These are phyloP conservation scores for Noctua fimbriata DNA, from an alignment of 2,888 invertebrate species.

Conservation along the genomic window DNA sequence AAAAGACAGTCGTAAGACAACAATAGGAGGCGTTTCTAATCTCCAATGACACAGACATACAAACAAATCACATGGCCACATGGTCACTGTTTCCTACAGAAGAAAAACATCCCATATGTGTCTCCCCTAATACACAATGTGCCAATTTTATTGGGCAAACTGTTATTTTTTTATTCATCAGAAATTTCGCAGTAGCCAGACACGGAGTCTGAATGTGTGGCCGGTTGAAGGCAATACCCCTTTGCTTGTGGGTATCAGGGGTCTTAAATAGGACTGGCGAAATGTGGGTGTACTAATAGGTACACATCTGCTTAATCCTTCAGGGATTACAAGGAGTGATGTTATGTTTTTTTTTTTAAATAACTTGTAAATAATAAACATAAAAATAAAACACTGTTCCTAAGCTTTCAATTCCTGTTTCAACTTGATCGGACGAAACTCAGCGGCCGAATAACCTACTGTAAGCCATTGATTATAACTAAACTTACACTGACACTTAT, in stretches of 20 bases:
- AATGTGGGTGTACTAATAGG: not conserved
- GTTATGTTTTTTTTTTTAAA: not conserved
- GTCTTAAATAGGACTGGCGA: not conserved
- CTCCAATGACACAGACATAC: conserved; percentile 36
- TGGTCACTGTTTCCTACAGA: conserved; percentile 24
- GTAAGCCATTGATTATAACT: too few species aligned
- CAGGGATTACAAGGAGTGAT: not conserved
- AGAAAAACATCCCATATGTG: not conserved
- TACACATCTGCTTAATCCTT: not conserved
- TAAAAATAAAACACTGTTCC: not conserved
- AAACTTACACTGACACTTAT: too few species aligned
- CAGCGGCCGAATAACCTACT: too few species aligned
- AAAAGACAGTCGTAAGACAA: conserved; percentile 44
- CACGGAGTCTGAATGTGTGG: not conserved
- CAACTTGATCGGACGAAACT: too few species aligned
- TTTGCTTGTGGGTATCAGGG: not conserved
- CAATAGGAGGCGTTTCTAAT: conserved; percentile 49
- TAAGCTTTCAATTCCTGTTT: too few species aligned
- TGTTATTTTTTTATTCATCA: not conserved
- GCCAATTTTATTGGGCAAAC: conserved; percentile 13
- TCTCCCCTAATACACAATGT: not conserved
- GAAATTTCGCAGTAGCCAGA: not conserved
- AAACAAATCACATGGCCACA: conserved; percentile 42
- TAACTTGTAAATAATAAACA: not conserved
- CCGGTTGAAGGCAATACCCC: not conserved